Percentiles rank a stretch among this genome's conserved stretches.
phyloP scores from a whole-genome alignment of 2,888 invertebrate genomes.

The Stenurella melanura region DNA sequence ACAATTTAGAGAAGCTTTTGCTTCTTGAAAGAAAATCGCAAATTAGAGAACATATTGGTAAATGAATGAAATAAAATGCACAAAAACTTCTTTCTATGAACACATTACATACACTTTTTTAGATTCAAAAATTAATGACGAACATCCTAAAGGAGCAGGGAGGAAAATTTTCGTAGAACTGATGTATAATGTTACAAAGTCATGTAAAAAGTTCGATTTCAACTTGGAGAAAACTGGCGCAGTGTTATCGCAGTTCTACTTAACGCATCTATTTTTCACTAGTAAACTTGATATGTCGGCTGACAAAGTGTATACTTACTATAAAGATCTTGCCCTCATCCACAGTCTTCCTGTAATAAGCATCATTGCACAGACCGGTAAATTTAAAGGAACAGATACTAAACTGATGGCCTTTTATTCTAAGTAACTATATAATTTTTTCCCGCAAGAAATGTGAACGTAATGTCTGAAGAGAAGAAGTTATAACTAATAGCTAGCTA shows the following conservation, averaged over 20 bases:
- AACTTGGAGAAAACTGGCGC: constrained; percentile 65
- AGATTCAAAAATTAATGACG: constrained; percentile 63
- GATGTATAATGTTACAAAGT: constrained; percentile 66
- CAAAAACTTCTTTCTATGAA: neutral
- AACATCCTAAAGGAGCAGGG: constrained; percentile 63
- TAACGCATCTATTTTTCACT: constrained; percentile 68
- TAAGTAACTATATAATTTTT: too few species aligned
- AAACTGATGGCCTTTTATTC: too few species aligned
- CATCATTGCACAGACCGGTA: too few species aligned
- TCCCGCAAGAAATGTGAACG: too few species aligned
- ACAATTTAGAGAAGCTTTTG: constrained; percentile 62
- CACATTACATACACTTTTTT: constrained; percentile 54
- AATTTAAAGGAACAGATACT: too few species aligned
- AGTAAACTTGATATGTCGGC: constrained; percentile 64
- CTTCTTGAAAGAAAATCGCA: constrained; percentile 55
- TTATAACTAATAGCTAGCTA: too few species aligned
- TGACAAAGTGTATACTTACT: constrained; percentile 69
- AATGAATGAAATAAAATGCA: constrained; percentile 15
- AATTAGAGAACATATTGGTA: constrained; percentile 64
- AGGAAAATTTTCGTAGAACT: constrained; percentile 66
- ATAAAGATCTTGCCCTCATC: constrained; percentile 67
- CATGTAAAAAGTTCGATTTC: constrained; percentile 63
- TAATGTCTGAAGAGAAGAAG: too few species aligned
- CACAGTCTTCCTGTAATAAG: constrained; percentile 67
- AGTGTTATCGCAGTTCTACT: constrained; percentile 69